These are phyloP conservation scores for Eciton burchellii DNA, from an alignment of 1,140 invertebrate species.

Conservation along the genomic window DNA sequence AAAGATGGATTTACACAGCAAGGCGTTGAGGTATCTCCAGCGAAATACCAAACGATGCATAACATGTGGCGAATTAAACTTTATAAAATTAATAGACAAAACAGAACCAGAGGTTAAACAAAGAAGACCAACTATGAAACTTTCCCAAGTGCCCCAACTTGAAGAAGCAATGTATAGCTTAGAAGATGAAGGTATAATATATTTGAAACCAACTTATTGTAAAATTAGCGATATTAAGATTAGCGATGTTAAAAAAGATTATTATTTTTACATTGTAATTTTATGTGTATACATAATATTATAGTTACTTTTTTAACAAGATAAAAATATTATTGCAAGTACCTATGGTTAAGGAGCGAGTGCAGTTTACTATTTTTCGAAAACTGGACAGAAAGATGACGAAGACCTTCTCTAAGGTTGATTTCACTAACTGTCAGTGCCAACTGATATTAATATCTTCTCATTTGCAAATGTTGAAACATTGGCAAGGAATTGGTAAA, in stretches of 20 bases:
- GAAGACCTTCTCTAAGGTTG: conserved; percentile 81
- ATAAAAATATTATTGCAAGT: not conserved
- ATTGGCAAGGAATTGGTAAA: conserved; percentile 86
- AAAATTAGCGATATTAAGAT: conserved; percentile 1
- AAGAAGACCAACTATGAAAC: conserved; percentile 49
- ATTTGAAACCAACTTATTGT: not conserved
- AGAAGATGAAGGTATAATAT: conserved; percentile 1
- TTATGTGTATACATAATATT: not conserved
- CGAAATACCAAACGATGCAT: conserved; percentile 86
- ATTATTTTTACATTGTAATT: not conserved
- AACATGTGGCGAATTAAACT: conserved; percentile 86
- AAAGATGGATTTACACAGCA: conserved; percentile 87
- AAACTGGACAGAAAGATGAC: conserved; percentile 68
- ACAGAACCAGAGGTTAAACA: conserved; percentile 68
- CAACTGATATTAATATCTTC: conserved; percentile 85
- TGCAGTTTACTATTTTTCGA: conserved; percentile 41
- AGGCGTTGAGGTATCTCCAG: conserved; percentile 86
- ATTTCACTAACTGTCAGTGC: conserved; percentile 86
- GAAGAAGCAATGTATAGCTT: not conserved
- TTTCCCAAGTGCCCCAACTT: conserved; percentile 17
- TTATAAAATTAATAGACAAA: conserved; percentile 84
- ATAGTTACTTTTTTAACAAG: conserved; percentile 2
- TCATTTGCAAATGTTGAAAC: conserved; percentile 87
- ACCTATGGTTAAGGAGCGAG: not conserved
- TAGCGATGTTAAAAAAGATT: not conserved